Conservation (phyloP, 2,113 vertebrate species). For the Datnioides undecimradiatus region DNA sequence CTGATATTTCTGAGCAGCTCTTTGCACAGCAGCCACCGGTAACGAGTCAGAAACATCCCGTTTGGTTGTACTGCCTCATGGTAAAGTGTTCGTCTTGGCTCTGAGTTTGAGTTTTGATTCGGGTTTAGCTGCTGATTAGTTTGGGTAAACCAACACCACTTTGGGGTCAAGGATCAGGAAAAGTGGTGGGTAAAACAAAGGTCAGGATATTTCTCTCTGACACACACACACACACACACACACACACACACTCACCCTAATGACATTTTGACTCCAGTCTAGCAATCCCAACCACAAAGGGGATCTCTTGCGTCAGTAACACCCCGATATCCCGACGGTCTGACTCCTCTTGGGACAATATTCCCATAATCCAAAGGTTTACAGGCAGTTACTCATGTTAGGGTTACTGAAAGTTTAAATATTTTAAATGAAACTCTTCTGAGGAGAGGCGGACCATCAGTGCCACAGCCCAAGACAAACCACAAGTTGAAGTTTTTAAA, state of each 20-base stretch:
- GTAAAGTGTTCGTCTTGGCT: background rate
- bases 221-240: constrained; percentile 9
- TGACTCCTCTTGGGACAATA: constrained; percentile 38
- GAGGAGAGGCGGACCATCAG: constrained; percentile 21
- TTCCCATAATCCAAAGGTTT: constrained; percentile 16
- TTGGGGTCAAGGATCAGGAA: constrained; percentile 21
- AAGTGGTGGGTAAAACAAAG: background rate
- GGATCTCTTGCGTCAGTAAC: constrained; percentile 29
- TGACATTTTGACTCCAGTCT: constrained; percentile 16
- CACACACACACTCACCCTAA: constrained; percentile 3
- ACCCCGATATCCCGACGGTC: constrained; percentile 21
- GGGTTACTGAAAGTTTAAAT: constrained; percentile 35
- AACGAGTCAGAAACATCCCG: background rate
- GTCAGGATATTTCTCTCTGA: constrained; percentile 7
- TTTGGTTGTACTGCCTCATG: background rate
- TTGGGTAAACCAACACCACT: constrained; percentile 40
- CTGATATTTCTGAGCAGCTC: background rate
- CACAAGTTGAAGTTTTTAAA: constrained; percentile 9
- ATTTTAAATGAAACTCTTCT: constrained; percentile 11
- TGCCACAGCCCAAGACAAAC: constrained; percentile 26
- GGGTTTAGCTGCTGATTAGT: constrained; percentile 38
- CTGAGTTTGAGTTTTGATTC: background rate
- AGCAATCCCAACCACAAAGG: constrained; percentile 26
- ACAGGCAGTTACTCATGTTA: constrained; percentile 23
- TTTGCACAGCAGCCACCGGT: background rate